phyloP scores from a whole-genome alignment of 2,888 invertebrate species.

The Erebia palarica region DNA sequence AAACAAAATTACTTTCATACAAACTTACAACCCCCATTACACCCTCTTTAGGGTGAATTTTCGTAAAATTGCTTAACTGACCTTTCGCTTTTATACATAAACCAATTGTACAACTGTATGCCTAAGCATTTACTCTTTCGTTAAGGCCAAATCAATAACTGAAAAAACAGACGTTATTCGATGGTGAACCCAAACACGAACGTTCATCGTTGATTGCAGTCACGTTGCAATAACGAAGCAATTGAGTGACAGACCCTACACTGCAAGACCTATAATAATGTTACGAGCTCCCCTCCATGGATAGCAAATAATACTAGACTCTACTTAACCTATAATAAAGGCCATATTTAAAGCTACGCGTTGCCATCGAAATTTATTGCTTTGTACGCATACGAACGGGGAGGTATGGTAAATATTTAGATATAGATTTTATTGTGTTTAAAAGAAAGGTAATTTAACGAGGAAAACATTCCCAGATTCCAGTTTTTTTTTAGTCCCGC shows the following conservation, averaged over 20 bases:
- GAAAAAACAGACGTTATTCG: constrained; percentile 36
- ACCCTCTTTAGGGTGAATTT: no score
- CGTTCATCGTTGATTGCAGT: constrained; percentile 56
- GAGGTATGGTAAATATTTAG: constrained; percentile 28
- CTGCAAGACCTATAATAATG: constrained; percentile 60
- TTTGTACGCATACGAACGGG: constrained; percentile 33
- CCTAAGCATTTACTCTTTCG: constrained; percentile 15
- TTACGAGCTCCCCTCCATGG: constrained; percentile 44
- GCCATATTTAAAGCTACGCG: constrained; percentile 20
- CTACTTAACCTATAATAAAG: constrained; percentile 10
- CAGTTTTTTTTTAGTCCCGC: no score
- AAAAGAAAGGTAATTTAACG: constrained; percentile 27
- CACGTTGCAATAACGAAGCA: constrained; percentile 74
- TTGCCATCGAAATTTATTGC: constrained; percentile 35
- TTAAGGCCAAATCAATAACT: constrained; percentile 37
- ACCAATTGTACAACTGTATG: no score
- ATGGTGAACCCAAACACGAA: constrained; percentile 41
- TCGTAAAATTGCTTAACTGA: no score
- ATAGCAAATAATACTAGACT: constrained; percentile 22
- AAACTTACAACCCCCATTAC: no score
- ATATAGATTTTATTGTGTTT: constrained; percentile 28
- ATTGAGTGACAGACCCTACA: constrained; percentile 72
- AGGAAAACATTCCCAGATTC: not conserved
- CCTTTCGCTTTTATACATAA: no score
- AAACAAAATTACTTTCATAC: no score